phyloP scores from a whole-genome alignment of 2,113 vertebrate genomes.

The Canis aureus region DNA sequence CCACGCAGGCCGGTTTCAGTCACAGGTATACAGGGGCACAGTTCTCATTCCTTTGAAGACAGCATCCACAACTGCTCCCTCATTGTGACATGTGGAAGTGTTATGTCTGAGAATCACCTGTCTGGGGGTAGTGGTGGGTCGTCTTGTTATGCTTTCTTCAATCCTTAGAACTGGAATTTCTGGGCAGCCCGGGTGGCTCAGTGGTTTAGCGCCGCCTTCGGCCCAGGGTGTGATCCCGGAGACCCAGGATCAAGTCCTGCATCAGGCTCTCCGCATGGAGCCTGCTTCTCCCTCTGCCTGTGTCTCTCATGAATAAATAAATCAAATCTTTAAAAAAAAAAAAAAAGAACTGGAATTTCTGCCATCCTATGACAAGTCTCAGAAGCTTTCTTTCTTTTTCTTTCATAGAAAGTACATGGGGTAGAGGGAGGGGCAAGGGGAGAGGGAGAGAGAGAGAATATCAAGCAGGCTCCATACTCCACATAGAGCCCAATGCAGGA shows the following conservation, averaged over 20 bases:
- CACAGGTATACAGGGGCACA: background rate
- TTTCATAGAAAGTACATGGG: background rate
- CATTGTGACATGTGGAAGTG: background rate
- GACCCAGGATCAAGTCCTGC: no score
- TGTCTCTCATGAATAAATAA: no score
- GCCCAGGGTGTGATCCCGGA: no score
- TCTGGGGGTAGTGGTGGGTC: background rate
- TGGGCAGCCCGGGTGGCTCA: no score
- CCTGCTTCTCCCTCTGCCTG: no score
- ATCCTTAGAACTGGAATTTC: constrained; percentile 8
- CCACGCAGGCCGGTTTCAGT: background rate
- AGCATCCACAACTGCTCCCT: background rate
- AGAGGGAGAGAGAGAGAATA: background rate
- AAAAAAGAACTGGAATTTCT: constrained; percentile 23
- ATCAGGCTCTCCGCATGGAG: no score
- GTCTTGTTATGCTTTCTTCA: background rate
- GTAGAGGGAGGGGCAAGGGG: background rate
- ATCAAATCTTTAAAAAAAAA: no score
- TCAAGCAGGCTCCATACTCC: background rate
- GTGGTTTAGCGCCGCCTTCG: no score
- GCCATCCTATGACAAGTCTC: background rate
- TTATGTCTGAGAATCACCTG: background rate
- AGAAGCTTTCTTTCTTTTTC: background rate
- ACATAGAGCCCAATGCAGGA: background rate
- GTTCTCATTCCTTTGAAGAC: background rate